Base-by-base conservation (phyloP, 2,888 invertebrate genomes). In the Piscicola geometra region DNA sequence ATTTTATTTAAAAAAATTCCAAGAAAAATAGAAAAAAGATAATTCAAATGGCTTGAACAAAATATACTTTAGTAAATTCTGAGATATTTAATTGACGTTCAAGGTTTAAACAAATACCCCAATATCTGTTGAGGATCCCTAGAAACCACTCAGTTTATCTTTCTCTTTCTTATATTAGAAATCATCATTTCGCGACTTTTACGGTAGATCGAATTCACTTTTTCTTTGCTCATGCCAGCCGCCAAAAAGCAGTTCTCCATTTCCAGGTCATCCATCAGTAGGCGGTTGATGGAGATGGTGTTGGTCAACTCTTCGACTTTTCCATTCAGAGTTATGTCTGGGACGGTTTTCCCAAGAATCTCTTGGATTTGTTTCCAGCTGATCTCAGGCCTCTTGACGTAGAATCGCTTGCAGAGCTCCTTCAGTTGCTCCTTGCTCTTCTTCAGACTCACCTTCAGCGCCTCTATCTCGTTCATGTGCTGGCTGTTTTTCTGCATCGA, bases 361-460 rank as follows among this genome's bases (percentile, higher is more conserved):
- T 73, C 73, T 28, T 73, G 73, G 33, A 73, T 64, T n/a, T 73
- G 73, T 52, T 73, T 73, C 30, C 56, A 56, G 28, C 73, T 73
- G 12, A 73, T 73, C 21, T 73, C 73, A 28, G 73, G 73, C 12
- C 73, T 56, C 52, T 56, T 73, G 5, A 18, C 56, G 64, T 35
- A 64, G 36, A 73, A 60, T 28, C 64, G 32, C n/a, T 52, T 36
- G 64, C 56, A 73, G 1, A 73, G 73, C 15, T 35, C n/a, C 35
- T 73, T 73, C 36, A 73, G 28, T 15, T 73, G 64, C 3, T 73
- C 73, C 33, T 52, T 56, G 25, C 73, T 52, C 64, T 73, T 73
- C 30, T 73, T 73, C 64, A 73, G 35, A 33, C 73, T 56, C 32
- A 52, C 28, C 32, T 73, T 73, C 60, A 73, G 64, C 5, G 73